Evolutionary conservation across 2,797 vertebrate species (phyloP).

Genomic region (Ptychadena robeensis): DNA sequence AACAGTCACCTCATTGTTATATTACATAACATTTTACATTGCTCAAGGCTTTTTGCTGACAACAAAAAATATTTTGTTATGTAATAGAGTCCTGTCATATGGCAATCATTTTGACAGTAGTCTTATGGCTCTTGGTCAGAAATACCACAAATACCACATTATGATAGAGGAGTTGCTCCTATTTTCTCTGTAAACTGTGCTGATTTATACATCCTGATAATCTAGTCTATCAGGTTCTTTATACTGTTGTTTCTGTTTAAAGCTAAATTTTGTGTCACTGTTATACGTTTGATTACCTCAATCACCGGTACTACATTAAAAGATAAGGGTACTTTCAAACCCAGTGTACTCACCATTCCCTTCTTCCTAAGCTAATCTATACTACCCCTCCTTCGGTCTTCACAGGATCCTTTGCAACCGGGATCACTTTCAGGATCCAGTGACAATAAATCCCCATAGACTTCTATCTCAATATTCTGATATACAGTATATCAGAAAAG

Average conservation of each 20-base stretch:
- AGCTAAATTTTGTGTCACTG: too few species aligned
- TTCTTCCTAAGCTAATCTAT: too few species aligned
- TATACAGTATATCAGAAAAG: too few species aligned
- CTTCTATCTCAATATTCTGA: too few species aligned
- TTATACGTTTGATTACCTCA: too few species aligned
- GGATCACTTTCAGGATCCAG: too few species aligned
- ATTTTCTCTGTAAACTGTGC: not conserved
- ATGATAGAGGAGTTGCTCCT: not conserved
- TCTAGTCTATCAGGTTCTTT: slow-evolving; percentile 9
- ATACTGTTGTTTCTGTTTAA: not conserved
- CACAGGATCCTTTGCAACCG: too few species aligned
- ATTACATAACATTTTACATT: not conserved
- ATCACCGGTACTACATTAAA: too few species aligned
- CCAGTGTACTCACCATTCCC: too few species aligned
- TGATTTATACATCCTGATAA: slow-evolving; percentile 14
- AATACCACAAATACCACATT: slow-evolving; percentile 23
- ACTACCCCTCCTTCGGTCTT: too few species aligned
- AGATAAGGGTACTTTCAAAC: too few species aligned
- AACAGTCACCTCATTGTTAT: not conserved
- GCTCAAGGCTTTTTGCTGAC: not conserved
- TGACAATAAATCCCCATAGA: too few species aligned
- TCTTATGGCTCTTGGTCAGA: slow-evolving; percentile 19
- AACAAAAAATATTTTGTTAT: not conserved
- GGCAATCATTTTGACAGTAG: not conserved
- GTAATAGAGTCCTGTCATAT: not conserved